Evolutionary conservation across 2,113 vertebrate species (phyloP).

Genomic region (Rhadina sibilatrix): DNA sequence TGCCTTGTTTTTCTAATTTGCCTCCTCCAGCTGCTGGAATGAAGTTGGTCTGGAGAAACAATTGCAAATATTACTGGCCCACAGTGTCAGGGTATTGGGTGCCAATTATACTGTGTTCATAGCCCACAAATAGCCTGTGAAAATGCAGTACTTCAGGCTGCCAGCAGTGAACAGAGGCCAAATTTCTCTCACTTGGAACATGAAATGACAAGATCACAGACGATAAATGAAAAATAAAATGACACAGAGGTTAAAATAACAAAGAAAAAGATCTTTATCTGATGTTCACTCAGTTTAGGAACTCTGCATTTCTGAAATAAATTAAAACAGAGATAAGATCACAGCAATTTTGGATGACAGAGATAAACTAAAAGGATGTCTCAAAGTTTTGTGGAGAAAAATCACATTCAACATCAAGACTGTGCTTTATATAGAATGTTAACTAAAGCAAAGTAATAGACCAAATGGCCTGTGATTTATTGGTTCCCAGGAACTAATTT

Average conservation of each 20-base stretch:
- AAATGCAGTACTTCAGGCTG: neutral
- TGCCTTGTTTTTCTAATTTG: neutral
- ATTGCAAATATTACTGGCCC: neutral
- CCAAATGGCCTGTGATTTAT: neutral
- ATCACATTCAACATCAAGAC: neutral
- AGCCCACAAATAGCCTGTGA: neutral
- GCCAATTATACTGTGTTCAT: neutral
- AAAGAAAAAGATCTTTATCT: constrained; percentile 40
- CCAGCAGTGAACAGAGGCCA: neutral
- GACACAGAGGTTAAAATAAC: constrained; percentile 1
- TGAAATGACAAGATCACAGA: neutral
- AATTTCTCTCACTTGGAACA: constrained; percentile 17
- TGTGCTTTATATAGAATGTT: constrained; percentile 4
- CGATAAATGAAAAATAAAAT: constrained; percentile 29
- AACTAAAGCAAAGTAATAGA: neutral
- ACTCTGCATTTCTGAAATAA: constrained; percentile 12
- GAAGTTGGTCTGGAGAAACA: neutral
- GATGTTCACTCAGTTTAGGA: neutral
- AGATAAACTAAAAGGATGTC: neutral
- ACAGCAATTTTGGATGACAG: neutral
- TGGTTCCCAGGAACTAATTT: constrained; percentile 32
- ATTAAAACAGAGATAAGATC: constrained; percentile 34
- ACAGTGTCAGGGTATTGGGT: neutral
- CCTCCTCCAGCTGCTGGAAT: neutral
- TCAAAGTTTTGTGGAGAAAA: neutral